Percentiles rank a stretch among this genome's conserved stretches.
Evolutionary conservation across 2,113 vertebrate species (phyloP).

Genomic region (Fulica atra): DNA sequence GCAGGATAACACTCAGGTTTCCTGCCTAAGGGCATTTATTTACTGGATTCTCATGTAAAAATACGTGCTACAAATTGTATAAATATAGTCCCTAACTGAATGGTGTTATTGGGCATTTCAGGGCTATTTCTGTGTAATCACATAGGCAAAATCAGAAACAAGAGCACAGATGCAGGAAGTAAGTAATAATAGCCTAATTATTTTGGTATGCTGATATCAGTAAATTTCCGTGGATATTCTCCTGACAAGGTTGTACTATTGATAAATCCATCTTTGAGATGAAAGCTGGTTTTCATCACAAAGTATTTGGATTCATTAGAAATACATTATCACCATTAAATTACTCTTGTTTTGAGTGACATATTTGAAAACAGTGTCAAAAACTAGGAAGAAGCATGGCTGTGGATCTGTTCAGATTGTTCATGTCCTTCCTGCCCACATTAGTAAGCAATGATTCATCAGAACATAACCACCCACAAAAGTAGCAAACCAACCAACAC

Average conservation of each 20-base stretch:
- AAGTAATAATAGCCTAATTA: not conserved
- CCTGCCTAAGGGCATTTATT: not conserved
- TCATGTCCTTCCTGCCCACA: not conserved
- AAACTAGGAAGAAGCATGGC: not conserved
- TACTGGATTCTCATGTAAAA: not conserved
- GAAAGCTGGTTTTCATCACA: not conserved
- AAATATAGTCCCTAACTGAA: not conserved
- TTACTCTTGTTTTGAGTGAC: not conserved
- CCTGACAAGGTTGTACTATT: not conserved
- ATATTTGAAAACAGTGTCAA: not conserved
- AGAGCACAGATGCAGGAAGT: not conserved
- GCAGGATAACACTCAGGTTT: not conserved
- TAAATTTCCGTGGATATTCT: not conserved
- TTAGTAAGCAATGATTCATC: not conserved
- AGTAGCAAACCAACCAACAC: not conserved
- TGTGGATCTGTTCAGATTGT: not conserved
- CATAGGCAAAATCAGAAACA: not conserved
- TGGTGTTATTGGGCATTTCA: not conserved
- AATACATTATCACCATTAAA: not conserved
- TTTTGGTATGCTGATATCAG: not conserved
- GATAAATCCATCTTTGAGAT: not conserved
- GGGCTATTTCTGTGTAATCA: not conserved
- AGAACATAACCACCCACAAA: not conserved
- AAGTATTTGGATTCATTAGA: not conserved
- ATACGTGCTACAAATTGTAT: not conserved